Evolutionary conservation across 2,888 invertebrate species (phyloP).

Genomic region (Caenorhabditis sp.): DNA sequence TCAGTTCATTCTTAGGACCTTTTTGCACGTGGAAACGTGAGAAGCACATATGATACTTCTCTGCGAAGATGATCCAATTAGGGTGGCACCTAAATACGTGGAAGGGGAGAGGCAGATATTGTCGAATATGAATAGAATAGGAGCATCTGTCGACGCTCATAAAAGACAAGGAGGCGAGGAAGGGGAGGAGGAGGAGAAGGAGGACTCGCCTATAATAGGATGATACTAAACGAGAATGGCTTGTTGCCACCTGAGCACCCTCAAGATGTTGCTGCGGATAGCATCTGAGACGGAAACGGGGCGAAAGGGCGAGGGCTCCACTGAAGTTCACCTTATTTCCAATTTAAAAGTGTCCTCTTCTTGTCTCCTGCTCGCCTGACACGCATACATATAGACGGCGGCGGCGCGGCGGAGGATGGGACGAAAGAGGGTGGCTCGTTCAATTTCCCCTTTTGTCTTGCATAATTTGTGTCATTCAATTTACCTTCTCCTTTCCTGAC

Average conservation of each 20-base stretch:
- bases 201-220: slow-evolving; percentile 46
- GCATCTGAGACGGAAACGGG: background rate
- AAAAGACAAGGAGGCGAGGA: slow-evolving; percentile 32
- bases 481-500: slow-evolving; percentile 55
- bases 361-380: slow-evolving; percentile 12
- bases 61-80: slow-evolving; percentile 48
- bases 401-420: background rate
- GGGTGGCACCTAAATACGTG: slow-evolving; percentile 42
- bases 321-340: slow-evolving; percentile 4
- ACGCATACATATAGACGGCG: slow-evolving; percentile 19
- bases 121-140: slow-evolving; percentile 54
- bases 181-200: slow-evolving; percentile 1
- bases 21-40: slow-evolving; percentile 27
- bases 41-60: slow-evolving; percentile 5
- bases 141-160: slow-evolving; percentile 57
- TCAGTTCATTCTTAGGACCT: background rate
- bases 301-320: background rate
- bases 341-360: background rate
- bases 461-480: slow-evolving; percentile 58
- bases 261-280: slow-evolving; percentile 39
- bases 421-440: slow-evolving; percentile 24
- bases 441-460: slow-evolving; percentile 57
- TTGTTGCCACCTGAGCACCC: slow-evolving; percentile 53
- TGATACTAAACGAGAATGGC: slow-evolving; percentile 49
- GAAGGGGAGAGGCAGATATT: slow-evolving; percentile 27